Conservation (phyloP, 2,888 invertebrate genomes). For the Buathra laborator region DNA sequence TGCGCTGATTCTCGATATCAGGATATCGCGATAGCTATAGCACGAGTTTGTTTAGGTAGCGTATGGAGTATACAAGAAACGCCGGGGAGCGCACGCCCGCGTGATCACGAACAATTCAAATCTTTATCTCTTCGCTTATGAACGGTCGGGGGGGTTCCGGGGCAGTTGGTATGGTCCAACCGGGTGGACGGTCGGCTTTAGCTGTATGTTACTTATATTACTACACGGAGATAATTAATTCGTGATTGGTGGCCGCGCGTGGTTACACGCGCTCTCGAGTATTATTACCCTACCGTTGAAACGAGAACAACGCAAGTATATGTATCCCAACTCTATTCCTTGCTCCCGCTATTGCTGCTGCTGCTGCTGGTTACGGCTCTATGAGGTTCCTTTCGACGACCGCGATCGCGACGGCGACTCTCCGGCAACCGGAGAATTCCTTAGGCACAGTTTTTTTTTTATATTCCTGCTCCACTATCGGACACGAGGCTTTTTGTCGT, state of each 20-base stretch:
- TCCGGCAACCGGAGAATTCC: constrained; percentile 54
- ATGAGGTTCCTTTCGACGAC: constrained; percentile 62
- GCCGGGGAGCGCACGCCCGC: constrained; percentile 69
- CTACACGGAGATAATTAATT: constrained; percentile 82
- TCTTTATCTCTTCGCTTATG: constrained; percentile 76
- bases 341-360: constrained; percentile 37
- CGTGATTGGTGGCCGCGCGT: constrained; percentile 78
- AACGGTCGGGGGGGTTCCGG: constrained; percentile 31
- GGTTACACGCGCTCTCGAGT: constrained; percentile 57
- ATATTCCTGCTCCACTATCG: constrained; percentile 39
- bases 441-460: constrained; percentile 35
- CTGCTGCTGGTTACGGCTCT: constrained; percentile 57
- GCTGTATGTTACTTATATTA: constrained; percentile 75
- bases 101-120: constrained; percentile 83
- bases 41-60: constrained; percentile 48
- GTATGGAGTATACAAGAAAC: constrained; percentile 24
- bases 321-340: background rate
- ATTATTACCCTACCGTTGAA: constrained; percentile 67
- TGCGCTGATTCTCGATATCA: constrained; percentile 64
- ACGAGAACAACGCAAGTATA: constrained; percentile 66
- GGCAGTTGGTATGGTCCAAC: constrained; percentile 1
- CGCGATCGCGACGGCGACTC: constrained; percentile 56
- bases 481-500: constrained; percentile 50
- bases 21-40: constrained; percentile 64
- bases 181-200: constrained; percentile 44